Evolutionary conservation across 2,888 invertebrate genomes (phyloP).

Genomic region (Hymenopus coronatus): DNA sequence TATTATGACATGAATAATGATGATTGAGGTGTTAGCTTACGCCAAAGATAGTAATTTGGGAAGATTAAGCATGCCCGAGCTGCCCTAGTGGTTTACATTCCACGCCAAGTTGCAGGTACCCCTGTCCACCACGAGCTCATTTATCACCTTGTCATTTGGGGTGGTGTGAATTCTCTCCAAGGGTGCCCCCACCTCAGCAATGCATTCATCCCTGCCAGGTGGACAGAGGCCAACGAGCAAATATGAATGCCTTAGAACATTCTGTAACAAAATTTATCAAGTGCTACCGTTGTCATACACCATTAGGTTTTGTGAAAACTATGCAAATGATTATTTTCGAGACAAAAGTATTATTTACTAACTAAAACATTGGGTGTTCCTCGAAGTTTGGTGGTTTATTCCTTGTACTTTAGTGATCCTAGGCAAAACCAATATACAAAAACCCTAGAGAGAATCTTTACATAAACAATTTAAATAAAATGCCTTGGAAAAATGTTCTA

Average conservation of each 20-base stretch:
- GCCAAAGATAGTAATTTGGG: neutral
- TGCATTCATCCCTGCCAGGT: neutral
- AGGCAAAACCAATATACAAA: too few species aligned
- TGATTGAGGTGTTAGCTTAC: neutral
- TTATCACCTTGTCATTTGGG: neutral
- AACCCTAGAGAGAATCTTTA: too few species aligned
- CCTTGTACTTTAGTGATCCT: too few species aligned
- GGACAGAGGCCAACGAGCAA: neutral
- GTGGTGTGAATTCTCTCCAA: neutral
- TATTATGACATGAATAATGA: neutral
- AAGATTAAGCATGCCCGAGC: neutral
- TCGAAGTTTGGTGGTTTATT: too few species aligned
- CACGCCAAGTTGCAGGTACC: neutral
- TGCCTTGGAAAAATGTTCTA: too few species aligned
- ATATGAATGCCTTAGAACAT: neutral
- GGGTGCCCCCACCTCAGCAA: neutral
- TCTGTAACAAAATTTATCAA: too few species aligned
- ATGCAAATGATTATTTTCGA: too few species aligned
- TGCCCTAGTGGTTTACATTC: neutral
- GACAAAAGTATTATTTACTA: too few species aligned
- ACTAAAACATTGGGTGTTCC: too few species aligned
- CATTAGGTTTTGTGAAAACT: too few species aligned
- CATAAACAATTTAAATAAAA: too few species aligned
- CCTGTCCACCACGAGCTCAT: neutral
- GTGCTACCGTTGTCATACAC: too few species aligned